phyloP scores from a whole-genome alignment of 2,797 vertebrate genomes.

The Aulostomus chinensis region DNA sequence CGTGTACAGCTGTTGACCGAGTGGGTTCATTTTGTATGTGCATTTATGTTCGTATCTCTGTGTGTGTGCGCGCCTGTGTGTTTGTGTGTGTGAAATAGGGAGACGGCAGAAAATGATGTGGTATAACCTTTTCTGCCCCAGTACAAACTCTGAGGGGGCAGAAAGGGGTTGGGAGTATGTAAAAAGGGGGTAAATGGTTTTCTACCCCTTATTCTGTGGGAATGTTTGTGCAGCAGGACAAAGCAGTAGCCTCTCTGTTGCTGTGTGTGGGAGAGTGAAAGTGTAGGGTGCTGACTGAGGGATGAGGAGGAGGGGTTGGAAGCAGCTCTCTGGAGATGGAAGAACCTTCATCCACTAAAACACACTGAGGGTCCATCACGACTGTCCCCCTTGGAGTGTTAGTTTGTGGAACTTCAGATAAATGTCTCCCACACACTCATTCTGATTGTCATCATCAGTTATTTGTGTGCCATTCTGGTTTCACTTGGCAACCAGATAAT shows the following conservation, averaged over 20 bases:
- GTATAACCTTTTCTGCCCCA: slow-evolving; percentile 56
- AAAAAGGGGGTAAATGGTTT: slow-evolving; percentile 73
- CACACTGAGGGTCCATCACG: slow-evolving; percentile 3
- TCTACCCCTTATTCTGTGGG: slow-evolving; percentile 70
- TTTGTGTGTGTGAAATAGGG: slow-evolving; percentile 45
- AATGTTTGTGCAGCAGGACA: slow-evolving; percentile 79
- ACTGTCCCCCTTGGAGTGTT: background rate
- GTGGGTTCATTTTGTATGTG: slow-evolving; percentile 66
- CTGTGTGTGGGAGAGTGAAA: slow-evolving; percentile 69
- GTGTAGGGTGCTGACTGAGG: slow-evolving; percentile 7
- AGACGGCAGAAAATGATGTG: slow-evolving; percentile 38
- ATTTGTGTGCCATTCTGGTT: background rate
- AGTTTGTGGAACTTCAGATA: background rate
- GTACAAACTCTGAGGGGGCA: slow-evolving; percentile 37
- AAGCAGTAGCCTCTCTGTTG: slow-evolving; percentile 65
- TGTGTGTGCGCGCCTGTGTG: slow-evolving; percentile 34
- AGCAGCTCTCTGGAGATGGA: slow-evolving; percentile 15
- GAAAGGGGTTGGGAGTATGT: slow-evolving; percentile 34
- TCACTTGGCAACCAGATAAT: background rate
- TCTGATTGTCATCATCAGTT: background rate
- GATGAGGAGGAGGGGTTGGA: background rate
- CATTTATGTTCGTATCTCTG: slow-evolving; percentile 30
- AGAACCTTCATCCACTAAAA: slow-evolving; percentile 2
- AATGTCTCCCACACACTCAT: background rate
- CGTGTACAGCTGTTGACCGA: slow-evolving; percentile 78